Evolutionary conservation across 1,140 invertebrate species (phyloP).

Genomic region (Zaprionus gabonicus): DNA sequence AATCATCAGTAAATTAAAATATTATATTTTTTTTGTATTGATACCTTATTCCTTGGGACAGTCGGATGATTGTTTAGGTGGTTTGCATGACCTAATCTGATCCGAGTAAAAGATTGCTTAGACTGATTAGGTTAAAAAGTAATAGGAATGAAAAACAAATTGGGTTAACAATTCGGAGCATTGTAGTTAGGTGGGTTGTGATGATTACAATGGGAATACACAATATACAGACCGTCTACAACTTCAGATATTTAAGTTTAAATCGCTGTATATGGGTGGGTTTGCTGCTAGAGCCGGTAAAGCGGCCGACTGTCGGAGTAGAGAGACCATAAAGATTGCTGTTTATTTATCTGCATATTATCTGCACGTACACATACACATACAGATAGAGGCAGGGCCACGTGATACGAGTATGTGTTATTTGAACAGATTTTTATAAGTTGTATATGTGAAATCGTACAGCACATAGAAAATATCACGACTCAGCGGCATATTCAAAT

Average conservation of each 20-base stretch:
- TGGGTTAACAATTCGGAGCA: neutral
- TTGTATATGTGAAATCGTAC: slow-evolving; percentile 17
- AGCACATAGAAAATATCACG: neutral
- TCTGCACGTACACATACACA: slow-evolving; percentile 23
- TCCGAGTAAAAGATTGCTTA: neutral
- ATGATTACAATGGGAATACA: neutral
- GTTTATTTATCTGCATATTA: slow-evolving; percentile 58
- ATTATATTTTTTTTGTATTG: neutral
- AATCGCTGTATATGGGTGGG: slow-evolving; percentile 3
- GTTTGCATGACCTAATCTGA: neutral
- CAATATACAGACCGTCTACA: neutral
- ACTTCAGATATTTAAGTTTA: slow-evolving; percentile 13
- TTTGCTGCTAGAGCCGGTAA: slow-evolving; percentile 6
- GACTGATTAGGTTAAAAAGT: neutral
- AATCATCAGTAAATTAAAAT: neutral
- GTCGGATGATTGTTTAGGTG: neutral
- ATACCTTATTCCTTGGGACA: neutral
- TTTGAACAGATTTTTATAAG: slow-evolving; percentile 60
- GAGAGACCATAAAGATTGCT: slow-evolving; percentile 55
- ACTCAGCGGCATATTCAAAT: slow-evolving; percentile 15
- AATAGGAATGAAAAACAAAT: neutral
- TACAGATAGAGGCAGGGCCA: slow-evolving; percentile 29
- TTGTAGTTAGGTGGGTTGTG: neutral
- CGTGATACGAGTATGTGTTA: slow-evolving; percentile 57
- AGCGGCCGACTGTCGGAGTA: slow-evolving; percentile 19